Evolutionary conservation across 2,113 vertebrate species (phyloP).

Genomic region (Synchiropus splendidus): DNA sequence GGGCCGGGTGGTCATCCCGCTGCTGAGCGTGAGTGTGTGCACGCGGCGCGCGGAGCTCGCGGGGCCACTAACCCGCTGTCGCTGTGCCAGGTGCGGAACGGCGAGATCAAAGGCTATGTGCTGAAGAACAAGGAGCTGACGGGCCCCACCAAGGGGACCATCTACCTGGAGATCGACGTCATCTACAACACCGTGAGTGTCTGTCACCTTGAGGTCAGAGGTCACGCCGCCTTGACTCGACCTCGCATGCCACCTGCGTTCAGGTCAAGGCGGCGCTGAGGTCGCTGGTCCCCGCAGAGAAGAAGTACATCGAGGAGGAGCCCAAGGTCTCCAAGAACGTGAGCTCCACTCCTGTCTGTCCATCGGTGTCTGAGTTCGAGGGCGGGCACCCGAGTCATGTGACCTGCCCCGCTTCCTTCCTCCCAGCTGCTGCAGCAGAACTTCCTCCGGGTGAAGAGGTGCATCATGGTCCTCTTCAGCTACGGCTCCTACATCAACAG

Average conservation of each 20-base stretch:
- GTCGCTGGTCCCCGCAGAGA: conserved; percentile 82
- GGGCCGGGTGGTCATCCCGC: conserved; percentile 88
- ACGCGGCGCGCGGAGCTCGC: too few species aligned
- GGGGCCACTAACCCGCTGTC: conserved; percentile 6
- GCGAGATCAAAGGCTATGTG: conserved; percentile 87
- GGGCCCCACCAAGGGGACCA: conserved; percentile 86
- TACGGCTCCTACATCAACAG: conserved; percentile 81
- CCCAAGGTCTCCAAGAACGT: conserved; percentile 93
- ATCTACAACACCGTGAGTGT: conserved; percentile 93
- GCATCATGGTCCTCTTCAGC: conserved; percentile 79
- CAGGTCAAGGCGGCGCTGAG: conserved; percentile 89
- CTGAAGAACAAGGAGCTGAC: conserved; percentile 97
- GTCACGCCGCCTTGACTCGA: too few species aligned
- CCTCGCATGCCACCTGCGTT: background rate
- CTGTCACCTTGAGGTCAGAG: conserved; percentile 20
- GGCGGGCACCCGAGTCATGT: background rate
- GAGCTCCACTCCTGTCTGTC: conserved; percentile 1
- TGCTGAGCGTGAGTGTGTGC: conserved; percentile 85
- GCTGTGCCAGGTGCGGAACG: conserved; percentile 85
- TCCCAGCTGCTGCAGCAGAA: conserved; percentile 82
- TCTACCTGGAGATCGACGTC: conserved; percentile 92
- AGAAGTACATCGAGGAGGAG: conserved; percentile 94
- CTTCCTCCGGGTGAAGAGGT: conserved; percentile 82
- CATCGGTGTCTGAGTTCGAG: background rate
- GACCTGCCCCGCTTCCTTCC: conserved; percentile 4